Conservation (phyloP, 2,888 invertebrate species). For the Cryptus viduatorius region DNA sequence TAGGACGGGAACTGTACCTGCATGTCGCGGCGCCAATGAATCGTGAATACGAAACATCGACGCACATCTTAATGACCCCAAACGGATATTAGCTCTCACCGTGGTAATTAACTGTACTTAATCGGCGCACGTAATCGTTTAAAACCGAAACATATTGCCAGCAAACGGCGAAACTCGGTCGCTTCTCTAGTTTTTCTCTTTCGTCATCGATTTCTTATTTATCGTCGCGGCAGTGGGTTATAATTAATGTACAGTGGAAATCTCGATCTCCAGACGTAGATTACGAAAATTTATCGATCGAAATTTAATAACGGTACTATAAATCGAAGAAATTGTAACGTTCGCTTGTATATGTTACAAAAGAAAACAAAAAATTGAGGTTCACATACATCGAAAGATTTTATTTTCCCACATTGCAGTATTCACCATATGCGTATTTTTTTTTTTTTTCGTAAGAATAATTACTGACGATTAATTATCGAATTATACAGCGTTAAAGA, state of each 20-base stretch:
- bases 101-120: conserved; percentile 35
- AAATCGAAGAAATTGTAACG: not conserved
- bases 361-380: not conserved
- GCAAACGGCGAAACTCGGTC: conserved; percentile 39
- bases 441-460: too few species aligned
- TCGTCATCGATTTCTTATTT: not conserved
- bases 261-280: not conserved
- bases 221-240: not conserved
- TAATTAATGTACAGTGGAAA: not conserved
- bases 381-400: not conserved
- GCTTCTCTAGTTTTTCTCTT: conserved; percentile 10
- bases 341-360: not conserved
- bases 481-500: too few species aligned
- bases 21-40: not conserved
- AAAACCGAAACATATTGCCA: conserved; percentile 5
- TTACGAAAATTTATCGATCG: not conserved
- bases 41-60: conserved; percentile 16
- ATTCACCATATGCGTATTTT: too few species aligned
- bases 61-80: conserved; percentile 24
- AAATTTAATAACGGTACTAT: not conserved
- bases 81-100: conserved; percentile 21
- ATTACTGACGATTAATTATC: too few species aligned
- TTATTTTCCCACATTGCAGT: too few species aligned
- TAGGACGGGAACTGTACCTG: not conserved
- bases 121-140: conserved; percentile 33